phyloP scores from a whole-genome alignment of 2,113 vertebrate species.

The Eretmochelys imbricata region DNA sequence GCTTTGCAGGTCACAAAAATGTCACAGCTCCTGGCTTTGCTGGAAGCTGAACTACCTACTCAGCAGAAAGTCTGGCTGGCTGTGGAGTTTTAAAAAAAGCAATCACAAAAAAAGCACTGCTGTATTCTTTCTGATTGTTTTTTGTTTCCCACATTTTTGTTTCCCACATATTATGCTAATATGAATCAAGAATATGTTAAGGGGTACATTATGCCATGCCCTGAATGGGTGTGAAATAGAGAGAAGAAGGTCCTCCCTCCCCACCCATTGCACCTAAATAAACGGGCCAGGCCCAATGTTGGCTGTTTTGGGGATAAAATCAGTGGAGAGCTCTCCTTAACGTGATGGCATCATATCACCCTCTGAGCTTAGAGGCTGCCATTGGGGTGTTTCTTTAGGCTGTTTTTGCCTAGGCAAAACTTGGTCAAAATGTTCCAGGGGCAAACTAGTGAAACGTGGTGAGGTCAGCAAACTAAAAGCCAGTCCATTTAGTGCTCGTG shows the following conservation, averaged over 20 bases:
- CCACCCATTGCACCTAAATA: neutral
- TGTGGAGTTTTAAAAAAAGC: slow-evolving; percentile 39
- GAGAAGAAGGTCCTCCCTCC: neutral
- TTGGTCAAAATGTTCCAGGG: neutral
- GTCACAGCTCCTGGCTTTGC: neutral
- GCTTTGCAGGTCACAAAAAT: neutral
- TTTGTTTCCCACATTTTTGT: slow-evolving; percentile 12
- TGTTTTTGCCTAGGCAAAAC: neutral
- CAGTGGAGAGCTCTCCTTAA: neutral
- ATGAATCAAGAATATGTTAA: neutral
- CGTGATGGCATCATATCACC: neutral
- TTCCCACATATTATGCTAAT: slow-evolving; percentile 7
- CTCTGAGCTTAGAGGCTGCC: neutral
- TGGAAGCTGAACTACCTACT: neutral
- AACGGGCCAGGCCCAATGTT: neutral
- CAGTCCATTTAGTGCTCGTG: neutral
- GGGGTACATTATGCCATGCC: neutral
- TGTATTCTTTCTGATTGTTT: neutral
- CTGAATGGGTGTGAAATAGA: neutral
- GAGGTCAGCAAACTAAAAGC: neutral
- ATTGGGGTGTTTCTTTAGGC: neutral
- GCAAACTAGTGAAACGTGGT: neutral
- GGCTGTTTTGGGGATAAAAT: slow-evolving; percentile 19
- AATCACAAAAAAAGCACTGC: neutral
- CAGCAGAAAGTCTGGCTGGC: slow-evolving; percentile 1